phyloP scores from a whole-genome alignment of 2,797 vertebrate genomes.

The Halcyon chelicuti region DNA sequence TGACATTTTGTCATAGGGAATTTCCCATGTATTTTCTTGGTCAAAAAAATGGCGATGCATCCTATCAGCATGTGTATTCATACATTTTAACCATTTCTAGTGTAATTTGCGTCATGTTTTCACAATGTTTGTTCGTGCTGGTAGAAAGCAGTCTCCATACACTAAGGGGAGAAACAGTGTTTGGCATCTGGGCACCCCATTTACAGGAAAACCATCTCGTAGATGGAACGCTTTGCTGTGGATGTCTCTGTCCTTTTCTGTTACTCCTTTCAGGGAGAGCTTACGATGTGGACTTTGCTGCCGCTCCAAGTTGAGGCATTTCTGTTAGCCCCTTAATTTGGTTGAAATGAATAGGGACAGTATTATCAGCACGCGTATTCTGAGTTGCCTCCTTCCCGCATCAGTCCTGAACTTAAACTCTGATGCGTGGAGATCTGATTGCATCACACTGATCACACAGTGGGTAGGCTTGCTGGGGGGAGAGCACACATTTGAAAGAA shows the following conservation, averaged over 20 bases:
- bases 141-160: not conserved
- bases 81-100: not conserved
- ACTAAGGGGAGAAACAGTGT: not conserved
- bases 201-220: not conserved
- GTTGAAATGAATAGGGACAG: not conserved
- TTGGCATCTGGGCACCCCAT: not conserved
- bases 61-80: not conserved
- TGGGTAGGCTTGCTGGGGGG: not conserved
- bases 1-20: not conserved
- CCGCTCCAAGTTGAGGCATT: not conserved
- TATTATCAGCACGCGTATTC: not conserved
- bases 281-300: not conserved
- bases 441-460: not conserved
- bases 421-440: not conserved
- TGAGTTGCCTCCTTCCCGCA: not conserved
- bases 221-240: not conserved
- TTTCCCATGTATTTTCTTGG: not conserved
- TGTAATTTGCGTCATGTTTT: not conserved
- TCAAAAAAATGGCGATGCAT: not conserved
- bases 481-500: not conserved
- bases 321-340: not conserved
- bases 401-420: not conserved
- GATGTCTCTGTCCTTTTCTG: not conserved
- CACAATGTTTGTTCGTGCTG: not conserved
- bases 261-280: not conserved